These are phyloP conservation scores for Cantharis nigra DNA, from an alignment of 2,888 invertebrate species.

Conservation along the genomic window DNA sequence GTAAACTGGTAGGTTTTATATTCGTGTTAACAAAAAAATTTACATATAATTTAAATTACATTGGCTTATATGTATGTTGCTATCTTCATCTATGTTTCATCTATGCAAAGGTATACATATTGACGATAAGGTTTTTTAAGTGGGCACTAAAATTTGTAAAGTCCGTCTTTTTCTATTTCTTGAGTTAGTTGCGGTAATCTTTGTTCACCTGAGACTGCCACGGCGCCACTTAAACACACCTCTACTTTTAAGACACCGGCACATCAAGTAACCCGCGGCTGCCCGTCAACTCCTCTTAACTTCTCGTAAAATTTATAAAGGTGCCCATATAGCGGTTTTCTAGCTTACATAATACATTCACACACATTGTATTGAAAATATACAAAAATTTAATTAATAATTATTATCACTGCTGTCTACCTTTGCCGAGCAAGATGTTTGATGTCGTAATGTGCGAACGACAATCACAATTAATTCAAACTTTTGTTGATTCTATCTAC, in stretches of 20 bases:
- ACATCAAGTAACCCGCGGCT: conserved; percentile 39
- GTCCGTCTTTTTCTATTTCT: conserved; percentile 14
- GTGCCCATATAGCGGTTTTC: conserved; percentile 23
- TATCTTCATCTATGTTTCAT: conserved; percentile 12
- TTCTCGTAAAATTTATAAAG: conserved; percentile 25
- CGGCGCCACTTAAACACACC: conserved; percentile 56
- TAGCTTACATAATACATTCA: neutral
- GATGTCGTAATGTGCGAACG: neutral
- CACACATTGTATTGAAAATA: neutral
- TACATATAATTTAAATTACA: conserved; percentile 16
- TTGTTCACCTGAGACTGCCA: conserved; percentile 46
- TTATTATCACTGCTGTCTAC: neutral
- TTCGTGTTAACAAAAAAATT: conserved; percentile 7
- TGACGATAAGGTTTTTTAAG: conserved; percentile 23
- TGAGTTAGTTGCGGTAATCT: conserved; percentile 29
- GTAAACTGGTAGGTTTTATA: neutral
- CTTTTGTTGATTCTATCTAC: neutral
- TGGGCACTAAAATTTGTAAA: conserved; percentile 15
- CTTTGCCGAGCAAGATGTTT: neutral
- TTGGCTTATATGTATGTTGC: neutral
- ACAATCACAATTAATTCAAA: neutral
- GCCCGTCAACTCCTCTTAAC: conserved; percentile 33
- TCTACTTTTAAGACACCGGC: conserved; percentile 49
- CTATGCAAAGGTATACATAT: conserved; percentile 7
- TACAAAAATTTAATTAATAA: neutral